These are phyloP conservation scores for Oxytorus armatus DNA, from an alignment of 2,888 invertebrate species.

Conservation along the genomic window DNA sequence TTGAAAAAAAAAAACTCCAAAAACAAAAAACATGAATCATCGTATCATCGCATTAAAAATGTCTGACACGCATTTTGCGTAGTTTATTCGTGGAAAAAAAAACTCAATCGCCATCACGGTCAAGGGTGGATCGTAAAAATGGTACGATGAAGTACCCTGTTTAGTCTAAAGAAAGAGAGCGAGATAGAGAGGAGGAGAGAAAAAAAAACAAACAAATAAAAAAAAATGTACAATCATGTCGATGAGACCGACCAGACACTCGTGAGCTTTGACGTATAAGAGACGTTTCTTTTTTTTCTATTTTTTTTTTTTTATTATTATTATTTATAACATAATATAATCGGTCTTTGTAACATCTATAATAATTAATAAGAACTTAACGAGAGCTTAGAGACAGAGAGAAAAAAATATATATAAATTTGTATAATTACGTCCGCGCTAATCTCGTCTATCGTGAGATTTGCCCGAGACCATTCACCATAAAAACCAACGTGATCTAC, in stretches of 20 bases:
- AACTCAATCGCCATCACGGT: slow-evolving; percentile 68
- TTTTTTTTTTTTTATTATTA: slow-evolving; percentile 64
- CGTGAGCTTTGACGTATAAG: slow-evolving; percentile 72
- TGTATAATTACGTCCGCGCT: slow-evolving; percentile 53
- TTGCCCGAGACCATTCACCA: slow-evolving; percentile 74
- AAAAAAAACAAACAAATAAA: too few species aligned
- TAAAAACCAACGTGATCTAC: slow-evolving; percentile 68
- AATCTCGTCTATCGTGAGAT: slow-evolving; percentile 47
- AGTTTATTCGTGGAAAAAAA: too few species aligned
- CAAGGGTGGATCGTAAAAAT: slow-evolving; percentile 64
- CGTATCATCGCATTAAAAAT: too few species aligned
- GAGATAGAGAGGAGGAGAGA: too few species aligned
- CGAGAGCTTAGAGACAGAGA: slow-evolving; percentile 46
- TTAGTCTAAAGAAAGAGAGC: slow-evolving; percentile 36
- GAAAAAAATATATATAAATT: slow-evolving; percentile 44
- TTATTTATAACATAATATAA: slow-evolving; percentile 69
- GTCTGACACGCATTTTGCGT: too few species aligned
- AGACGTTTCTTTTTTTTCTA: too few species aligned
- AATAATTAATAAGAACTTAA: slow-evolving; percentile 69
- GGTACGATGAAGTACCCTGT: slow-evolving; percentile 68
- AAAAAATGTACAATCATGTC: slow-evolving; percentile 66
- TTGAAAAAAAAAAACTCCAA: too few species aligned
- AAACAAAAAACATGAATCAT: too few species aligned
- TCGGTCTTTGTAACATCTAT: slow-evolving; percentile 73
- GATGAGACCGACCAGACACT: slow-evolving; percentile 66